Evolutionary conservation across 53 echinoderm and acorn worm species (phyloP), one percentile per base, ranked within the genome.

Genomic region (Patiria pectinifera): DNA sequence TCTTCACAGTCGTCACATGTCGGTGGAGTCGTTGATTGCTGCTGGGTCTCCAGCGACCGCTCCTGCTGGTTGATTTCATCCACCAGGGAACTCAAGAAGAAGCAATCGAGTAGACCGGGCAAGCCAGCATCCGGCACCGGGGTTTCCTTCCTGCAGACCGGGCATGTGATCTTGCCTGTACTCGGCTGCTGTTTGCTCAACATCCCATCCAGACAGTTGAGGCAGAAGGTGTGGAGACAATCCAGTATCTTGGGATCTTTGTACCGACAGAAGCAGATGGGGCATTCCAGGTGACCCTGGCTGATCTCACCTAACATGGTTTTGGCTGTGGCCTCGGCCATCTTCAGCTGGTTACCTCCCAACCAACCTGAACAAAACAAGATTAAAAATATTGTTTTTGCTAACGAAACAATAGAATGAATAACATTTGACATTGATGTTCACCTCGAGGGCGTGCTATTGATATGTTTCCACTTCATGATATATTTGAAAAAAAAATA

Each of bases 141-240:
- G 35, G 35, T 35, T 35, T 35, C 35, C 35, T 35, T 35, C 35
- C 35, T 35, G 35, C 35, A 35, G 35, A 35, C 35, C 35, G 35
- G 35, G 35, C 35, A 35, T 35, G 35, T 35, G 35, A 35, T 35
- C 35, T 35, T 35, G 35, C 35, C 35, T 35, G 35, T 35, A 35
- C 35, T 35, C 35, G 35, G 35, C 35, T 35, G 35, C 35, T 35
- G 35, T 35, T 35, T 35, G 35, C 35, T 35, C 35, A 35, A 35
- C 35, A 35, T 35, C 35, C 35, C 35, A 35, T 59, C 26, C 49
- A 89, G 89, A 43, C 89, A 89, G 46, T 24, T 43, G 26, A 89
- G 62, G 25, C 89, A 89, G 78, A 89, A 89, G 59, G 58, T 78
- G 71, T 89, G 89, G 13, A 89, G 59, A 47, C 89, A 89, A 15